Percentiles rank a stretch among this genome's conserved stretches.
Conservation (phyloP, 2,113 vertebrate species). For the cat (Felis catus) region DNA sequence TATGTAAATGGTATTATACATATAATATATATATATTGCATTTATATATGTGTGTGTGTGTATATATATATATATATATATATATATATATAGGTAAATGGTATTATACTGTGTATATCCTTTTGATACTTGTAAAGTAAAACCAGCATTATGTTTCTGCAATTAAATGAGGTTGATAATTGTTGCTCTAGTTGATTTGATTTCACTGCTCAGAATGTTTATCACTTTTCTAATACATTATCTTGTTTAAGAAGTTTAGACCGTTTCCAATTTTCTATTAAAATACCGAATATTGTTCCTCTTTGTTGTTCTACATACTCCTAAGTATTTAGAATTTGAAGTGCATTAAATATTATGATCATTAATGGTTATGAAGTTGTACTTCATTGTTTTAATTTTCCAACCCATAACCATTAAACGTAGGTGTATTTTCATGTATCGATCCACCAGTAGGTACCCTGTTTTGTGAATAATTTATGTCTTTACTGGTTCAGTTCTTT, state of each 20-base stretch:
- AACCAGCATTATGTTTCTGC: neutral
- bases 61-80: neutral
- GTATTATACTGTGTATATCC: neutral
- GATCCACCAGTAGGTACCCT: neutral
- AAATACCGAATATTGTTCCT: neutral
- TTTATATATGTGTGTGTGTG: too few species aligned
- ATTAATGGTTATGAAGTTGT: neutral
- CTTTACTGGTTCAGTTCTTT: neutral
- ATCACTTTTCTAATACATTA: neutral
- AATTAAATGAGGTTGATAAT: neutral
- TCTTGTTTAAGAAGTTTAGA: neutral
- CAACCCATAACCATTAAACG: neutral
- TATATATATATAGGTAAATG: neutral
- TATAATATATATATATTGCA: too few species aligned
- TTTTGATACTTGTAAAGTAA: neutral
- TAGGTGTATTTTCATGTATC: neutral
- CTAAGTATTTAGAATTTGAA: neutral
- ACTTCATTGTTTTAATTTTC: neutral
- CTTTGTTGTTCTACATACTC: neutral
- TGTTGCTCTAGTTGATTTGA: neutral
- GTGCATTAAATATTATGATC: neutral
- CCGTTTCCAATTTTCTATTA: neutral
- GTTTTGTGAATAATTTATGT: neutral
- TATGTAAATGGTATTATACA: neutral
- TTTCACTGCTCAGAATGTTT: neutral